Conservation (phyloP, 2,888 invertebrate genomes). For the Idaea aversata region DNA sequence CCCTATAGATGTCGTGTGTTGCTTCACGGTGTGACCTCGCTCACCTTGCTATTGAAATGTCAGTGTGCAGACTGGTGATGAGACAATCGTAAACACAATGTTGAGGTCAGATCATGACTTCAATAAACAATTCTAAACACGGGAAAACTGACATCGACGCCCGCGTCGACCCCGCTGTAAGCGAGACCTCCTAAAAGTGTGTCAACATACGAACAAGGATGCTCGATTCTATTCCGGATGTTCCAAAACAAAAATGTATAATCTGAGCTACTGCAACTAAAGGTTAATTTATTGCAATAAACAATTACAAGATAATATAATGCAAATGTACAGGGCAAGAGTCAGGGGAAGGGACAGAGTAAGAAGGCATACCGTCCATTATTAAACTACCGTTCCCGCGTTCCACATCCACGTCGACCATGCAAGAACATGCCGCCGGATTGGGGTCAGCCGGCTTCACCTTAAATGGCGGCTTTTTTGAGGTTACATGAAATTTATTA, state of each 20-base stretch:
- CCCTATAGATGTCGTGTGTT: conserved; percentile 51
- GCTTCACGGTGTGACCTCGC: conserved; percentile 70
- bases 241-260: conserved; percentile 5
- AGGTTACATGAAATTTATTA: conserved; percentile 24
- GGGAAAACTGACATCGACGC: conserved; percentile 69
- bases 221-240: too few relatives aligned
- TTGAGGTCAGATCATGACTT: conserved; percentile 80
- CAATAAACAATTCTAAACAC: conserved; percentile 77
- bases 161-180: conserved; percentile 42
- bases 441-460: conserved; percentile 45
- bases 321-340: conserved; percentile 41
- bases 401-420: conserved; percentile 62
- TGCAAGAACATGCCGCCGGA: conserved; percentile 46
- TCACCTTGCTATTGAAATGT: conserved; percentile 80
- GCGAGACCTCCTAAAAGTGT: conserved; percentile 70
- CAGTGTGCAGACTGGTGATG: conserved; percentile 73
- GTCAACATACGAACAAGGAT: conserved; percentile 40
- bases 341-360: conserved; percentile 55
- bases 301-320: background rate
- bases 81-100: conserved; percentile 79
- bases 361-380: conserved; percentile 53
- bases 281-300: background rate
- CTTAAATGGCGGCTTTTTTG: conserved; percentile 35
- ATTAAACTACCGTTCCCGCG: conserved; percentile 70
- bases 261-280: background rate